Percentiles rank a stretch among this genome's conserved stretches.
These are phyloP conservation scores for Mnemiopsis leidyi DNA, from an alignment of 37 sponge, comb jelly and placozoan genomes.

Conservation along the genomic window DNA sequence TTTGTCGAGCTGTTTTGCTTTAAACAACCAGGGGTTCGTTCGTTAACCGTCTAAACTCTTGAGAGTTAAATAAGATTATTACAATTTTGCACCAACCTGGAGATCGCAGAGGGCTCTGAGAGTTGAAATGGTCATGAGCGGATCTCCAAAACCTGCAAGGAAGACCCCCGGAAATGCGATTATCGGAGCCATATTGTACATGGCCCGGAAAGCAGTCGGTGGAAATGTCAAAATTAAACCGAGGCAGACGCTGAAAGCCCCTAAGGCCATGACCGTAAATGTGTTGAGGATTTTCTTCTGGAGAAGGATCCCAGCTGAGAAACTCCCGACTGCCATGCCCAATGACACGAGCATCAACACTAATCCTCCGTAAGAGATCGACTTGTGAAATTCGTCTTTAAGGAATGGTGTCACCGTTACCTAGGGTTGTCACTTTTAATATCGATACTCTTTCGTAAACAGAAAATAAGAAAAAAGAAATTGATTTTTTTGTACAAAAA, in stretches of 20 bases:
- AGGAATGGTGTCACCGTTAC: constrained; percentile 48
- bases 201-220: not conserved
- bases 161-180: constrained; percentile 30
- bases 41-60: too few relatives aligned
- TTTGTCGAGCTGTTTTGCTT: too few relatives aligned
- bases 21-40: too few relatives aligned
- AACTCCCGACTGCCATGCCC: constrained; percentile 21
- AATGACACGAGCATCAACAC: not conserved
- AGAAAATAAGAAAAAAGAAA: too few relatives aligned
- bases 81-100: too few relatives aligned
- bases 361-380: not conserved
- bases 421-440: too few relatives aligned
- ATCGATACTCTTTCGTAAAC: too few relatives aligned
- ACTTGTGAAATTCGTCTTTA: constrained; percentile 19
- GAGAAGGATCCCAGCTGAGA: constrained; percentile 2
- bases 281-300: not conserved
- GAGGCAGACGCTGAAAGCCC: not conserved
- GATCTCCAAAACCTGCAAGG: not conserved
- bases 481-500: too few relatives aligned
- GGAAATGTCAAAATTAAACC: constrained; percentile 34
- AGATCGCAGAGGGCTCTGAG: constrained; percentile 16
- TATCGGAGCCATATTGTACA: not conserved
- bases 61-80: too few relatives aligned
- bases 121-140: not conserved
- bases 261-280: not conserved